phyloP scores from a whole-genome alignment of 2,888 invertebrate species.

The Zygothrica quintamaculata region DNA sequence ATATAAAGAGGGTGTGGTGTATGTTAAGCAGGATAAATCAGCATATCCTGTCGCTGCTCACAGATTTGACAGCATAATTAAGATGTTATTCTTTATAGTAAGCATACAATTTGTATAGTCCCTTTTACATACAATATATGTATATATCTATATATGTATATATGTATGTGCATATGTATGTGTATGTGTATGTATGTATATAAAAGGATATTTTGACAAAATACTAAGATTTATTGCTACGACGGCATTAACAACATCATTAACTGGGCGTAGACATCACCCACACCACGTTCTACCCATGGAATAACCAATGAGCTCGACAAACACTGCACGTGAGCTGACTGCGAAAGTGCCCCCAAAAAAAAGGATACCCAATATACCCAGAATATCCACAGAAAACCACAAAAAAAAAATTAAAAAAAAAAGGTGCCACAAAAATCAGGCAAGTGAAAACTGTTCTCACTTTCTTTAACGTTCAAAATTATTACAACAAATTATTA shows the following conservation, averaged over 20 bases:
- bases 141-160: no score
- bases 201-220: conserved; percentile 28
- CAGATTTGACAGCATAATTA: conserved; percentile 55
- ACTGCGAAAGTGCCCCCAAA: conserved; percentile 23
- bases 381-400: no score
- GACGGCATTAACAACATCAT: conserved; percentile 49
- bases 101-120: conserved; percentile 1
- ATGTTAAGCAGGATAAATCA: not conserved
- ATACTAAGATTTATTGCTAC: conserved; percentile 48
- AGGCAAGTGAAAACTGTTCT: no score
- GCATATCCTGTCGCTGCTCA: conserved; percentile 30
- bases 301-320: conserved; percentile 39
- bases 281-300: conserved; percentile 15
- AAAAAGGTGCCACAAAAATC: no score
- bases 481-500: conserved; percentile 65
- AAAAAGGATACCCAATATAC: not conserved
- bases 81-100: conserved; percentile 24
- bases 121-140: not conserved
- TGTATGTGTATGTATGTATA: conserved; percentile 3
- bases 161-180: not conserved
- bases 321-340: conserved; percentile 46
- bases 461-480: no score
- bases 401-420: no score
- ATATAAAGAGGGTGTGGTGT: not conserved
- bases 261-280: conserved; percentile 36